A percentile compares a stretch with the other conserved stretches of the same genome.
phyloP scores from a whole-genome alignment of 2,888 invertebrate genomes.

The Pristionchus japonicus region DNA sequence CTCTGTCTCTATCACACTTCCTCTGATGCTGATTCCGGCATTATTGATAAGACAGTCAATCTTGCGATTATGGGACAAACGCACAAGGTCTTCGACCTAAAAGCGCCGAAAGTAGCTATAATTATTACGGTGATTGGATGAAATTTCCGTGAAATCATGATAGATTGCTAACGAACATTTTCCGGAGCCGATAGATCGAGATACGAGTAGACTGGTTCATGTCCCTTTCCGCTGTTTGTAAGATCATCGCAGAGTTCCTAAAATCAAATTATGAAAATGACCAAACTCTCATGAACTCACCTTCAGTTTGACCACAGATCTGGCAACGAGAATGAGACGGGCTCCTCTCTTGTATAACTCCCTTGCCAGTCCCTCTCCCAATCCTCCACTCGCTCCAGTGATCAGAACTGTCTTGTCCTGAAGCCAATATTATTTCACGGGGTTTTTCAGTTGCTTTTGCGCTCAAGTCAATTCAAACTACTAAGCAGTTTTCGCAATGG shows the following conservation, averaged over 20 bases:
- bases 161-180: not conserved
- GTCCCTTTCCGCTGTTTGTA: constrained; percentile 52
- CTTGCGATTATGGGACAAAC: constrained; percentile 58
- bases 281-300: not conserved
- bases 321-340: constrained; percentile 68
- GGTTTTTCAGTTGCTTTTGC: not conserved
- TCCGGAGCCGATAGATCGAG: constrained; percentile 48
- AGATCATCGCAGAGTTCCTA: constrained; percentile 66
- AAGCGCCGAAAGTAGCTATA: no score
- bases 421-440: constrained; percentile 14
- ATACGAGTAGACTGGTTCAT: constrained; percentile 67
- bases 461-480: not conserved
- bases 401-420: constrained; percentile 69
- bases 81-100: constrained; percentile 58
- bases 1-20: constrained; percentile 64
- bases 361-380: constrained; percentile 67
- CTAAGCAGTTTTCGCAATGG: not conserved
- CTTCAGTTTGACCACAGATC: constrained; percentile 69
- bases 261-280: not conserved
- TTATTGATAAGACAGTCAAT: constrained; percentile 74
- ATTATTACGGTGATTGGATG: not conserved
- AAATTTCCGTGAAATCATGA: not conserved
- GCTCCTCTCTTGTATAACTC: constrained; percentile 68
- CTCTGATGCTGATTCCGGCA: constrained; percentile 67
- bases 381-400: constrained; percentile 68